A percentile compares a stretch with the other conserved stretches of the same genome.
These are phyloP conservation scores for Standfussiana lucernea DNA, from an alignment of 2,888 invertebrate genomes.

Conservation along the genomic window DNA sequence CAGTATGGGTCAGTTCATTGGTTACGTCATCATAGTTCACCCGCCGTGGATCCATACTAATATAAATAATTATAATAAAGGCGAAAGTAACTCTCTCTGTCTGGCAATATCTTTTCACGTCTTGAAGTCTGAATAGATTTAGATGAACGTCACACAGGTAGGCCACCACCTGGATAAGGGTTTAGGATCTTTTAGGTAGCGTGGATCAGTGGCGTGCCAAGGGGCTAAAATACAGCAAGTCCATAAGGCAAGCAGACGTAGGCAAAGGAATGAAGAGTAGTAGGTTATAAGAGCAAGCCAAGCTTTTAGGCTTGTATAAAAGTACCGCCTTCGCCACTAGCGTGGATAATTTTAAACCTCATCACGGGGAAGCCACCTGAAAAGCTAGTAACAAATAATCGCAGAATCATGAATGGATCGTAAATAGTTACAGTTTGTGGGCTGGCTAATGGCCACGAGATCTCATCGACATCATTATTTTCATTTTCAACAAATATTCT, in stretches of 20 bases:
- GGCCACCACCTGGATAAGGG: not conserved
- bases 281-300: no score
- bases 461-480: conserved; percentile 21
- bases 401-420: conserved; percentile 26
- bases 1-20: not conserved
- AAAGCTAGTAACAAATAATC: conserved; percentile 2
- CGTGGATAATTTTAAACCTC: not conserved
- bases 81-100: not conserved
- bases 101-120: not conserved
- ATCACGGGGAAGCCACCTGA: not conserved
- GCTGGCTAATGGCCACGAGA: conserved; percentile 1
- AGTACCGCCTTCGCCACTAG: no score
- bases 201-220: no score
- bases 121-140: not conserved
- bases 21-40: conserved; percentile 9
- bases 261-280: no score
- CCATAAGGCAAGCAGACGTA: no score
- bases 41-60: not conserved
- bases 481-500: not conserved
- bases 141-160: not conserved
- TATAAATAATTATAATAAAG: not conserved
- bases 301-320: no score
- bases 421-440: conserved; percentile 23
- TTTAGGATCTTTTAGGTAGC: not conserved
- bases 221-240: no score